These are phyloP conservation scores for Hyles euphorbiae DNA, from an alignment of 1,140 invertebrate genomes.

Conservation along the genomic window DNA sequence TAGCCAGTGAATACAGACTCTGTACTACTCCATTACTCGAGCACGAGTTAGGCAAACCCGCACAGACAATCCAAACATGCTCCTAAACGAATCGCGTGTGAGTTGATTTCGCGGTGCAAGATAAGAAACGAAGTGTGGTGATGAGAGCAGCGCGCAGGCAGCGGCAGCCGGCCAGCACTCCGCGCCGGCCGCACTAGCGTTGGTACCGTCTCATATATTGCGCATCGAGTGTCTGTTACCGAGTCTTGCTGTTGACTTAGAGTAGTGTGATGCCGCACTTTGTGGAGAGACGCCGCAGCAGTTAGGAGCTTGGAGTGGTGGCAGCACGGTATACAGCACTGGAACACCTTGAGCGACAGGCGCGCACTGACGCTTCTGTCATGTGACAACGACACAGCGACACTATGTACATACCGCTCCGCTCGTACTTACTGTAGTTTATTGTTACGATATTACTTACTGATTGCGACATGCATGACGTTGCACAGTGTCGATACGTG, in stretches of 20 bases:
- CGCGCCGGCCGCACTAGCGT: constrained; percentile 42
- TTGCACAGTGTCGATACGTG: constrained; percentile 54
- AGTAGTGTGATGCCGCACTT: constrained; percentile 69
- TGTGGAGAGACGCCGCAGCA: constrained; percentile 53
- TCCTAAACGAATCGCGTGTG: constrained; percentile 4
- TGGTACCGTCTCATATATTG: constrained; percentile 65
- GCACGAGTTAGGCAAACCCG: too few relatives aligned
- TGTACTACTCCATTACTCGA: constrained; percentile 21
- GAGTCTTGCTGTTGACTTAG: constrained; percentile 68
- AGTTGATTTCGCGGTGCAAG: constrained; percentile 16
- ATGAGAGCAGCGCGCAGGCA: constrained; percentile 31
- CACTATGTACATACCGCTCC: constrained; percentile 63
- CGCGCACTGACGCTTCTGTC: constrained; percentile 59
- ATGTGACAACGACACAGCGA: constrained; percentile 48
- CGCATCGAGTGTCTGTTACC: constrained; percentile 65
- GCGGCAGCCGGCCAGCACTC: constrained; percentile 8
- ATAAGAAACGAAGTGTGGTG: constrained; percentile 8
- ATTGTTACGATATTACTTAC: constrained; percentile 49
- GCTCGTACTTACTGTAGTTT: constrained; percentile 50
- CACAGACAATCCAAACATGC: too few relatives aligned
- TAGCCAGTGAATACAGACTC: constrained; percentile 33
- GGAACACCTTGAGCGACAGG: constrained; percentile 69
- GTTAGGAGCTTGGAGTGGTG: constrained; percentile 64
- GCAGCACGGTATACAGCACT: constrained; percentile 51
- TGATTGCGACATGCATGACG: constrained; percentile 55